Evolutionary conservation across 2,797 vertebrate species (phyloP).

Genomic region (Lacerta agilis): DNA sequence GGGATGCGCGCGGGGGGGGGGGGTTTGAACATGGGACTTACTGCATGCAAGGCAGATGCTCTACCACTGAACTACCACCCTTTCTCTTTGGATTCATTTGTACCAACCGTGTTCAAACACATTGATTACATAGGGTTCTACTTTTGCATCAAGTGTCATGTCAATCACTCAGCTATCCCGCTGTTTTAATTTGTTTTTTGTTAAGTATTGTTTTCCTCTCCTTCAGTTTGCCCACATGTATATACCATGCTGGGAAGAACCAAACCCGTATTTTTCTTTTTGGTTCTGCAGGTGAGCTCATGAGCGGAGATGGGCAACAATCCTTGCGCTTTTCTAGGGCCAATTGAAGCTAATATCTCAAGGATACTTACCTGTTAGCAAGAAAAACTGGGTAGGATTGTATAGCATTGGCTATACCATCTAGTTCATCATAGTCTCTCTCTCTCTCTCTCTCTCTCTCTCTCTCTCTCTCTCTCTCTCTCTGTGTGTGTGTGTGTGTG

Average conservation of each 20-base stretch:
- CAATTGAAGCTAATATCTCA: neutral
- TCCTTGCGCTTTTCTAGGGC: neutral
- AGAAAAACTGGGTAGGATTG: neutral
- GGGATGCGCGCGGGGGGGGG: fast-evolving
- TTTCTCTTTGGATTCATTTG: neutral
- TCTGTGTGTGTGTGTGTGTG: neutral
- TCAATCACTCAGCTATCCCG: neutral
- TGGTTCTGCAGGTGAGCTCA: neutral
- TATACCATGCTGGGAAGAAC: neutral
- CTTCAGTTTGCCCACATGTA: neutral
- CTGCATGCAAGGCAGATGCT: too few relatives aligned
- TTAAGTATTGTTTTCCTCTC: neutral
- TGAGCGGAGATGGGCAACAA: neutral
- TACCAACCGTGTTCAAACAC: neutral
- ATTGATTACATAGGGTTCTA: neutral
- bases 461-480: too few relatives aligned
- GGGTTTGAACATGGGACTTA: too few relatives aligned
- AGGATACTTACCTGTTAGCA: neutral
- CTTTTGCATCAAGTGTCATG: neutral
- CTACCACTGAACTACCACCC: too few relatives aligned
- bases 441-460: too few relatives aligned
- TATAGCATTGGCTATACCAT: neutral
- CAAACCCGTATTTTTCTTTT: neutral
- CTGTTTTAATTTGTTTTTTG: neutral
- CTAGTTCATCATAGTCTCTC: neutral